phyloP scores from a whole-genome alignment of 2,888 invertebrate species.

The Acronicta alni region DNA sequence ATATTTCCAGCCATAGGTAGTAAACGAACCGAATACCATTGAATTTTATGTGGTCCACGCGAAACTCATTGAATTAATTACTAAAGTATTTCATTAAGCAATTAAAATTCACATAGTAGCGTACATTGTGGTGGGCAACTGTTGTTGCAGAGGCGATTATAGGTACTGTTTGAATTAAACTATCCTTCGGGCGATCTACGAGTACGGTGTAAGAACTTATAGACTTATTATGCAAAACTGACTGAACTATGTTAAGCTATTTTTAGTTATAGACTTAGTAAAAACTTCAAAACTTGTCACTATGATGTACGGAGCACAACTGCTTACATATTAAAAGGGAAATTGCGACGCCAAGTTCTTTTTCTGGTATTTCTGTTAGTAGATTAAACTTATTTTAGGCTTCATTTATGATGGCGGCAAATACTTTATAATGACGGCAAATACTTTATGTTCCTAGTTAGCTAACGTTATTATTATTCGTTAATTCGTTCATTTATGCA shows the following conservation, averaged over 20 bases:
- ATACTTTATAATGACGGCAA: conserved; percentile 18
- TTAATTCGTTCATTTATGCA: conserved; percentile 8
- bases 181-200: conserved; percentile 20
- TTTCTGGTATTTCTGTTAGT: conserved; percentile 14
- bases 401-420: conserved; percentile 8
- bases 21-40: no score
- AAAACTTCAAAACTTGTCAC: conserved; percentile 37
- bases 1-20: no score
- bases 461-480: no score
- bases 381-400: conserved; percentile 14
- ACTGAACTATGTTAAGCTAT: conserved; percentile 41
- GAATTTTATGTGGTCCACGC: not conserved
- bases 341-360: conserved; percentile 13
- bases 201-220: conserved; percentile 31
- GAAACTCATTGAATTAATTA: conserved; percentile 26
- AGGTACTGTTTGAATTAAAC: conserved; percentile 20
- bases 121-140: conserved; percentile 23
- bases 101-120: conserved; percentile 17
- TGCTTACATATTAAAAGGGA: conserved; percentile 31
- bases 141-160: conserved; percentile 31
- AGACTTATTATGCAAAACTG: conserved; percentile 43
- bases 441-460: no score
- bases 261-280: conserved; percentile 32
- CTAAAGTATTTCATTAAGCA: conserved; percentile 35
- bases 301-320: conserved; percentile 27